Conservation (phyloP, 1,140 invertebrate genomes). For the Drosophila athabasca region DNA sequence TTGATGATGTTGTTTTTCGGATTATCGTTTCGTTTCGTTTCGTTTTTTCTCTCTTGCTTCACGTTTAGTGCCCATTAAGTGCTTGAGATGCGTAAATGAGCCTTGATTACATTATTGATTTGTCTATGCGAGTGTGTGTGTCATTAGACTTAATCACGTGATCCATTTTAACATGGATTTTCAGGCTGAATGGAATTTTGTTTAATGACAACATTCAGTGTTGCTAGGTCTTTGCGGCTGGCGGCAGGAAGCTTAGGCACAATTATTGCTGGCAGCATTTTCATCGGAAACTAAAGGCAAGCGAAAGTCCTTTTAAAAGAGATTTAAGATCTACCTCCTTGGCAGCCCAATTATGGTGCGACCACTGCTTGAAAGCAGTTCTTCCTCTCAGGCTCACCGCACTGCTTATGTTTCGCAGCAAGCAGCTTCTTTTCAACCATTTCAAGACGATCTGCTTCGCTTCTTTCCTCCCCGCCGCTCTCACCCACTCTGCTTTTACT, state of each 20-base stretch:
- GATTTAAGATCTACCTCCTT: too few relatives aligned
- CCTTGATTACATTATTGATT: constrained; percentile 42
- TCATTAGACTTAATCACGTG: constrained; percentile 28
- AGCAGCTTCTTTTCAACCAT: too few relatives aligned
- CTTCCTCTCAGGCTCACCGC: too few relatives aligned
- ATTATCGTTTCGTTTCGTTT: constrained; percentile 6
- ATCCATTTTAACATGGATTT: constrained; percentile 22
- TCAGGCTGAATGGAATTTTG: neutral
- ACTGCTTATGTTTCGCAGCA: too few relatives aligned
- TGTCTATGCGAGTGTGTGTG: constrained; percentile 2
- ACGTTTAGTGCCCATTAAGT: constrained; percentile 27
- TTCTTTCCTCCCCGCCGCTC: neutral
- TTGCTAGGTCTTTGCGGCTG: neutral
- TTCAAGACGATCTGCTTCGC: constrained; percentile 3
- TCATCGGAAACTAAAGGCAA: neutral
- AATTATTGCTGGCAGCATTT: neutral
- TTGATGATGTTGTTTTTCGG: constrained; percentile 5
- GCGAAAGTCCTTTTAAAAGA: too few relatives aligned
- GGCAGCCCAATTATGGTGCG: too few relatives aligned
- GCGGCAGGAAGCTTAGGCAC: neutral
- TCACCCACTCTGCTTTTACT: neutral
- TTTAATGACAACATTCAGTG: neutral
- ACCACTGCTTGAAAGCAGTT: too few relatives aligned
- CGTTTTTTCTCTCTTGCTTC: neutral
- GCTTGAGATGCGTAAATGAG: constrained; percentile 37